These are phyloP conservation scores for Onthophagus sagittarius DNA, from an alignment of 2,888 invertebrate genomes.

Conservation along the genomic window DNA sequence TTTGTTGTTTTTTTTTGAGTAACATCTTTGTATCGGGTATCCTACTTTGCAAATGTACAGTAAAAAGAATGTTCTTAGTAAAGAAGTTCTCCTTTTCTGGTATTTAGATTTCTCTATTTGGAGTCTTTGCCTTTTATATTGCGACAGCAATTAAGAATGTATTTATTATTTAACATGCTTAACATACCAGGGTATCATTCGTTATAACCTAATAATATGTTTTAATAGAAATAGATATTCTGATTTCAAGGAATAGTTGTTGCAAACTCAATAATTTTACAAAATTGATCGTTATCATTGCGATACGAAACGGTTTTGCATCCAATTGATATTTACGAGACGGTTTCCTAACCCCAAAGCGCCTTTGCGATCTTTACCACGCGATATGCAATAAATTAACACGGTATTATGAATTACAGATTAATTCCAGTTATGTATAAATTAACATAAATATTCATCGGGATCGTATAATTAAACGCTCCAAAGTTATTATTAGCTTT, in stretches of 20 bases:
- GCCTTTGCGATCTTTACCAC: neutral
- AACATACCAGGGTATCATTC: neutral
- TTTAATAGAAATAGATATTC: neutral
- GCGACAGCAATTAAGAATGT: neutral
- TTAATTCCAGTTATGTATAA: constrained; percentile 11
- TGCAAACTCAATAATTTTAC: neutral
- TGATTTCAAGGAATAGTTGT: neutral
- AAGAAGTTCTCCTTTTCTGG: neutral
- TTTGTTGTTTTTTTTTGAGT: neutral
- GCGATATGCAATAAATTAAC: neutral
- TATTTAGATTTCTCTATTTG: neutral
- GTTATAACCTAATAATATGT: neutral
- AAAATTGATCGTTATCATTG: neutral
- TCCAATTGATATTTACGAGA: neutral
- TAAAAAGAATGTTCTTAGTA: neutral
- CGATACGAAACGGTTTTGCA: neutral
- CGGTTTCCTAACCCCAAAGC: neutral
- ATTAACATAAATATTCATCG: constrained; percentile 1
- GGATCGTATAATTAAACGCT: constrained; percentile 5
- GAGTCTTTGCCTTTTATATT: neutral
- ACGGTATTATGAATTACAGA: constrained; percentile 5
- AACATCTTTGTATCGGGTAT: neutral
- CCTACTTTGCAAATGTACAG: neutral
- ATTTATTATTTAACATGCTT: too few relatives aligned
- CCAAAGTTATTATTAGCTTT: constrained; percentile 10